Evolutionary conservation across 2,113 vertebrate species (phyloP), one percentile per base, ranked within the genome.

Genomic region (Rhineura floridana): DNA sequence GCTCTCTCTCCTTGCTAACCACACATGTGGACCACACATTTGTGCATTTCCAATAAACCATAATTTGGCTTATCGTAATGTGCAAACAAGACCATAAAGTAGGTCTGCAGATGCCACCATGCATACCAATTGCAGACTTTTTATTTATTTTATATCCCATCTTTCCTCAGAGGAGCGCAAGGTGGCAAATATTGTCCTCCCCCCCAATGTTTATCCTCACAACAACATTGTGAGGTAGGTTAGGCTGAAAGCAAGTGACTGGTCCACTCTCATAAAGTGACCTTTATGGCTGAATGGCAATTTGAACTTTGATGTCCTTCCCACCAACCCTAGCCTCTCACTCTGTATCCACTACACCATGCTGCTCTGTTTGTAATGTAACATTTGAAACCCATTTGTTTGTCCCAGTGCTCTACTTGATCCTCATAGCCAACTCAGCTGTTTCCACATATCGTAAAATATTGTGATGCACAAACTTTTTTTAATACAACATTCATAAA

Each of bases 401-500:
- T 77, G 6, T 19, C 81, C 85, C 65, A 1, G 52, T 0, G 0
- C 77, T 86, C 88, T 21, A 42, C 30, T 79, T 65, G 50, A 87
- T 89, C 87, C 89, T 77, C 44, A 84, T 89, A 87, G 88, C 70
- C 2, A 0, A 0, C 75, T 91, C 80, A 91, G 82, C 87, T 39
- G 86, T 91, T 83, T 91, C 93, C 69, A 88, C 25, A 87, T 0
- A 91, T 92, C 86, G n/a, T 95, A 91, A 94, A 94, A 91, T 87
- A 63, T 89, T 87, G 33, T 19, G 2, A 89, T 85, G 44, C 0
- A 0, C 46, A n/a, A 90, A 10, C 4, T 12, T 23, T 72, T 81
- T 62, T 92, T 94, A 91, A 90, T 90, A 88, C 87, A 81, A 80
- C 81, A n/a, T 93, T 91, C 94, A 91, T 95, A 95, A 96, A 96